A percentile compares a stretch with the other conserved stretches of the same genome.
These are phyloP conservation scores for Calephelis virginiensis DNA, from an alignment of 1,140 invertebrate species.

Conservation along the genomic window DNA sequence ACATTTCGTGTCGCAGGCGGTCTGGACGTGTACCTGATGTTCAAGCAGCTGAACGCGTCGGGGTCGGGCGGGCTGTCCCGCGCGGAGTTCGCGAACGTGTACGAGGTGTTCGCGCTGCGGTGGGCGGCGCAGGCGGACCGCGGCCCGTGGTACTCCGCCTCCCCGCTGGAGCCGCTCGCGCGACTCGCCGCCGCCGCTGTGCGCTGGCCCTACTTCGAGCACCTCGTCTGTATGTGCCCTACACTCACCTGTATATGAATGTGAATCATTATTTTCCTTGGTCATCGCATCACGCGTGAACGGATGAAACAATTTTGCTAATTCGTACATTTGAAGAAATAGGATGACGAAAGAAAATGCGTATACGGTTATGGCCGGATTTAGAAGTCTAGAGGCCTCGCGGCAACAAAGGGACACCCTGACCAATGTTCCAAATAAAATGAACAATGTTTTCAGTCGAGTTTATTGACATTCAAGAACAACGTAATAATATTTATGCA, in stretches of 20 bases:
- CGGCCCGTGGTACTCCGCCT: slow-evolving; percentile 86
- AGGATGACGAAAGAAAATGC: too few species aligned
- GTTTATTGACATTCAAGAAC: too few species aligned
- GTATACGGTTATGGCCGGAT: too few species aligned
- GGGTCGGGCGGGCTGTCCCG: slow-evolving; percentile 82
- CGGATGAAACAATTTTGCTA: too few species aligned
- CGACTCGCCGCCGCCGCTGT: slow-evolving; percentile 82
- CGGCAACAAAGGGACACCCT: too few species aligned
- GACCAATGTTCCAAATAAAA: too few species aligned
- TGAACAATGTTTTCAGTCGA: too few species aligned
- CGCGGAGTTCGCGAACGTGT: slow-evolving; percentile 89
- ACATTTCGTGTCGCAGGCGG: slow-evolving; percentile 75
- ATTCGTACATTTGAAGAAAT: too few species aligned
- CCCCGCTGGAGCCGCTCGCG: slow-evolving; percentile 81
- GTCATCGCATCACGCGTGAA: too few species aligned
- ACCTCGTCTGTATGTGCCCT: slow-evolving; percentile 83
- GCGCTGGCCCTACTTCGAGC: slow-evolving; percentile 85
- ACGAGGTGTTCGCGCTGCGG: slow-evolving; percentile 84
- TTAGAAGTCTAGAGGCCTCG: too few species aligned
- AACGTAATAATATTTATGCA: too few species aligned
- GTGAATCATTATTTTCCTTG: too few species aligned
- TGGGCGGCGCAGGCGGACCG: slow-evolving; percentile 86
- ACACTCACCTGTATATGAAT: background rate
- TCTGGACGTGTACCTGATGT: slow-evolving; percentile 89
- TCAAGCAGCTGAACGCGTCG: slow-evolving; percentile 87